Conservation (phyloP, 2,888 invertebrate species). For the Caprella mutica region DNA sequence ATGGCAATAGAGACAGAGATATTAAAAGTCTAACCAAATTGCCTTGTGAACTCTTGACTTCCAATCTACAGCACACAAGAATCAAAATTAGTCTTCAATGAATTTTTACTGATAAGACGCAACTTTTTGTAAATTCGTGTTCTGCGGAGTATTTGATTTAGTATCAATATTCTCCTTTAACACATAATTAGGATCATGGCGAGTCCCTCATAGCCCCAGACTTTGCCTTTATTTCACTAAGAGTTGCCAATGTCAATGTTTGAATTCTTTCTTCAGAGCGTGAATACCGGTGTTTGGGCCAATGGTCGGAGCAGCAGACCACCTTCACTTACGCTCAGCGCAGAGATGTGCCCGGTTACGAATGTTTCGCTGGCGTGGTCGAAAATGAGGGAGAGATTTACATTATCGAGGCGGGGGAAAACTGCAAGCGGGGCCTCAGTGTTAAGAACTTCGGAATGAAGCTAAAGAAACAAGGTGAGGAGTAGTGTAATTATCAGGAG, state of each 20-base stretch:
- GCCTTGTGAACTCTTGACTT: too few relatives aligned
- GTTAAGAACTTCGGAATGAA: conserved; percentile 51
- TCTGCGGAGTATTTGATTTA: too few relatives aligned
- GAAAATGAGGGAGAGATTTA: conserved; percentile 49
- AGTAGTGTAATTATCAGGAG: too few relatives aligned
- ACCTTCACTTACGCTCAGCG: conserved; percentile 55
- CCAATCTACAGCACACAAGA: too few relatives aligned
- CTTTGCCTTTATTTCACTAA: neutral
- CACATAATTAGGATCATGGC: too few relatives aligned
- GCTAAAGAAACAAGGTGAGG: conserved; percentile 24
- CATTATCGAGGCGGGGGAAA: conserved; percentile 56
- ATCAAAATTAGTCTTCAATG: too few relatives aligned
- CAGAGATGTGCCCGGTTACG: conserved; percentile 50
- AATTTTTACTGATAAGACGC: too few relatives aligned
- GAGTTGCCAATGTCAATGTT: neutral
- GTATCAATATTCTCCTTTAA: too few relatives aligned
- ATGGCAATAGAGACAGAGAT: too few relatives aligned
- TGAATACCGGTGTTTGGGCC: conserved; percentile 55
- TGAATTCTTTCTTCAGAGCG: conserved; percentile 44
- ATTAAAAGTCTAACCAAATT: too few relatives aligned
- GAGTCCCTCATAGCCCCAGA: too few relatives aligned
- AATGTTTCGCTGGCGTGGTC: conserved; percentile 54
- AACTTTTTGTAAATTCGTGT: too few relatives aligned
- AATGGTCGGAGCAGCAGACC: conserved; percentile 52
- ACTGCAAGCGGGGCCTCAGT: conserved; percentile 51